These are phyloP conservation scores for Molanna angustata DNA, from an alignment of 2,888 invertebrate species.

Conservation along the genomic window DNA sequence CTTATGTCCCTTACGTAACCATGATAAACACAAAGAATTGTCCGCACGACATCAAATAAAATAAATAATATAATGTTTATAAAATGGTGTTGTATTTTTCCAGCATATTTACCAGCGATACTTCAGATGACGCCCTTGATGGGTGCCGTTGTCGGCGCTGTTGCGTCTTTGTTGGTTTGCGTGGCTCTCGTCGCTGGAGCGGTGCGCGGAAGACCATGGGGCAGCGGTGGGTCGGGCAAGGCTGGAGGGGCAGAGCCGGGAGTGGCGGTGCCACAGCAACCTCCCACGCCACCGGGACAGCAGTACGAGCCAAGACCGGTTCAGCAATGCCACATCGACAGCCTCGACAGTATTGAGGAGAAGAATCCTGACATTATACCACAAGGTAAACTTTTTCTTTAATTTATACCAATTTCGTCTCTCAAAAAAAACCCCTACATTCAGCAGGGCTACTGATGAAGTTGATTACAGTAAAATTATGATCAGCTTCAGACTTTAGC, in stretches of 20 bases:
- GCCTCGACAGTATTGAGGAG: constrained; percentile 53
- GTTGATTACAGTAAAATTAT: too few species aligned
- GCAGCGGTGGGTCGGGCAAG: constrained; percentile 3
- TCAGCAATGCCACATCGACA: constrained; percentile 40
- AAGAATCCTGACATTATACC: constrained; percentile 60
- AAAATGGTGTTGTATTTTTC: too few species aligned
- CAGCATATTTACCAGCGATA: constrained; percentile 36
- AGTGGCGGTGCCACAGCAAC: constrained; percentile 2
- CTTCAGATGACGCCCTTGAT: constrained; percentile 45
- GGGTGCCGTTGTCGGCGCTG: constrained; percentile 44
- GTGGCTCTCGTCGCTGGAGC: constrained; percentile 43
- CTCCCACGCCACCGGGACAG: constrained; percentile 8
- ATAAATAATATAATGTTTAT: too few species aligned
- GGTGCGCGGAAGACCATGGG: constrained; percentile 34
- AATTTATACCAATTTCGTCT: too few species aligned
- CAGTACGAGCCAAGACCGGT: constrained; percentile 21
- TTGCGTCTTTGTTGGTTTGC: constrained; percentile 44
- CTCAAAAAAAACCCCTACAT: too few species aligned
- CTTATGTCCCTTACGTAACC: too few species aligned
- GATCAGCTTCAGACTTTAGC: too few species aligned
- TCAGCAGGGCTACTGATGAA: too few species aligned
- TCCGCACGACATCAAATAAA: too few species aligned
- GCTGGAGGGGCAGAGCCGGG: constrained; percentile 1
- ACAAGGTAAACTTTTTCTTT: too few species aligned
- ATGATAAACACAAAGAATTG: too few species aligned